Conservation (phyloP, 2,113 vertebrate genomes). For the Suricata suricatta region DNA sequence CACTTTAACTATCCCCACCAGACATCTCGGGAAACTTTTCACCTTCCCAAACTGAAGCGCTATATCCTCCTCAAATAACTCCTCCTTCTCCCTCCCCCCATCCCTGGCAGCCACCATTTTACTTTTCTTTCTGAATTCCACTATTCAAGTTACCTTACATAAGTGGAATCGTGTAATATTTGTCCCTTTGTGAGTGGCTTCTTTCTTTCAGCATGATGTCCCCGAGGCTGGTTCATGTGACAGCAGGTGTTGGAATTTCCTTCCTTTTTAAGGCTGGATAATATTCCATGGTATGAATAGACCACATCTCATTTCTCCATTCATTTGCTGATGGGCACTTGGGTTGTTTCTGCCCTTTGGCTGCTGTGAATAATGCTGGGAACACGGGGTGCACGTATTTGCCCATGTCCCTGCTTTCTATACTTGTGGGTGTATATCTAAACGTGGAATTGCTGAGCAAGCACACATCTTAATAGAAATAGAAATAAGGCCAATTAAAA, state of each 20-base stretch:
- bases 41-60: background rate
- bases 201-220: background rate
- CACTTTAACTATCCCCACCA: background rate
- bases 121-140: background rate
- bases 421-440: background rate
- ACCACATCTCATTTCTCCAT: too few relatives aligned
- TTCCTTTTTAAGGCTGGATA: background rate
- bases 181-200: background rate
- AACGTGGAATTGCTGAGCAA: background rate
- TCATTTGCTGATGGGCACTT: fast-evolving
- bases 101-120: background rate
- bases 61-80: background rate
- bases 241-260: background rate
- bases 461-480: background rate
- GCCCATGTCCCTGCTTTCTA: background rate
- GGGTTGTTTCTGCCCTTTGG: background rate
- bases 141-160: background rate
- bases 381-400: background rate
- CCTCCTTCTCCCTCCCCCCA: fast-evolving
- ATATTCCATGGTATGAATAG: background rate
- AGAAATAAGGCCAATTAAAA: constrained; percentile 32
- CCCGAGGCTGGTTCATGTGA: background rate
- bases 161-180: background rate
- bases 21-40: background rate
- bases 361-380: background rate